Percentiles rank a stretch among this genome's conserved stretches.
These are phyloP conservation scores for Oasisia sp. DNA, from an alignment of 2,888 invertebrate species.

Conservation along the genomic window DNA sequence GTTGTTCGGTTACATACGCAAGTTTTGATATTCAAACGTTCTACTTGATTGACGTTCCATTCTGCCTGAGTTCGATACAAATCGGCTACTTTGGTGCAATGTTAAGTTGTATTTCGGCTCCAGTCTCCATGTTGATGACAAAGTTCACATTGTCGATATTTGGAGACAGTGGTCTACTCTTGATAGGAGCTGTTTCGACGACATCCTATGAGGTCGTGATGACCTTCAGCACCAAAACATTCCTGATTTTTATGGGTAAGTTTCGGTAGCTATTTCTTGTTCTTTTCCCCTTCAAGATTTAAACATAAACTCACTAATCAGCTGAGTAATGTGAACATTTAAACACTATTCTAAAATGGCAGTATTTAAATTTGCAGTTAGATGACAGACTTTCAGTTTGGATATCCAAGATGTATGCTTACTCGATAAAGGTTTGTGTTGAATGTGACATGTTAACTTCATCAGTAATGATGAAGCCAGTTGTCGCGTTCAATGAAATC, in stretches of 20 bases:
- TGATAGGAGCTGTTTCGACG: neutral
- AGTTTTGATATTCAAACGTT: neutral
- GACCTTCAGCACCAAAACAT: neutral
- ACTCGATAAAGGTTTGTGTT: too few relatives aligned
- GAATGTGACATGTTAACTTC: too few relatives aligned
- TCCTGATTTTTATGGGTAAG: neutral
- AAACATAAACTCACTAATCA: too few relatives aligned
- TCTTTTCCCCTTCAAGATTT: too few relatives aligned
- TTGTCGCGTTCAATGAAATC: too few relatives aligned
- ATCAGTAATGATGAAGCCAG: too few relatives aligned
- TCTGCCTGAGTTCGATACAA: neutral
- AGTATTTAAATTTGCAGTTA: too few relatives aligned
- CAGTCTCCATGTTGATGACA: neutral
- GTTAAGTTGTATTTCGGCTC: neutral
- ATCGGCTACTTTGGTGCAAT: neutral
- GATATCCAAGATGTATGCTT: too few relatives aligned
- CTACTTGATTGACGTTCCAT: neutral
- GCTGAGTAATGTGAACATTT: too few relatives aligned
- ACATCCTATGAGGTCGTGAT: neutral
- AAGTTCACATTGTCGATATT: neutral
- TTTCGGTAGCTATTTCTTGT: neutral
- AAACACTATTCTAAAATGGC: too few relatives aligned
- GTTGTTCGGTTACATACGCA: neutral
- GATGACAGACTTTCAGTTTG: too few relatives aligned
- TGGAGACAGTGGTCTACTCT: constrained; percentile 3